Evolutionary conservation across 1,140 invertebrate genomes (phyloP).

Genomic region (Habropoda laboriosa): DNA sequence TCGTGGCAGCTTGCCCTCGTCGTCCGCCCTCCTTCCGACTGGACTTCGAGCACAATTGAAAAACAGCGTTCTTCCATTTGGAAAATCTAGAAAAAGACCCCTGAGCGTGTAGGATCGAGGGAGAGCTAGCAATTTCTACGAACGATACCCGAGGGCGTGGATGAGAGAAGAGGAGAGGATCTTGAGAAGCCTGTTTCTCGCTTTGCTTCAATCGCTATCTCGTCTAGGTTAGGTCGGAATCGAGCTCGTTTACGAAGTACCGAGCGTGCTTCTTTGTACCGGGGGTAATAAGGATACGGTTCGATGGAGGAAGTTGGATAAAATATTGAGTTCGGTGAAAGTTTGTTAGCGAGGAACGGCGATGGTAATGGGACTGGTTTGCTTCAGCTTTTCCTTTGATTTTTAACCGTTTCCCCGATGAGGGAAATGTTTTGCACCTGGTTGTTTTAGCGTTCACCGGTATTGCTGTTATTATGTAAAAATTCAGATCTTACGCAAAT

Average conservation of each 20-base stretch:
- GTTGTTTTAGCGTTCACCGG: neutral
- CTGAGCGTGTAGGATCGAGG: no score
- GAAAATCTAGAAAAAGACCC: neutral
- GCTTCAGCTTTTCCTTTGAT: neutral
- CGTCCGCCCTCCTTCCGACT: neutral
- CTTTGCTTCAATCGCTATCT: slow-evolving; percentile 3
- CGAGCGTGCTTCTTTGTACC: neutral
- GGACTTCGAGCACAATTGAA: neutral
- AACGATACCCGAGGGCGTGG: no score
- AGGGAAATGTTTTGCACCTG: neutral
- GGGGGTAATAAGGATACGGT: neutral
- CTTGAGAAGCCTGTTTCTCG: neutral
- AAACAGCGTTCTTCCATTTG: neutral
- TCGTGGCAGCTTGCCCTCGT: neutral
- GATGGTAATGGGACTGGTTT: neutral
- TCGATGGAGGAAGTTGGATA: neutral
- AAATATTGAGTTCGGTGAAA: neutral
- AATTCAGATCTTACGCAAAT: no score
- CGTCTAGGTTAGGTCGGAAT: neutral
- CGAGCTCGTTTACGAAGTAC: slow-evolving; percentile 3
- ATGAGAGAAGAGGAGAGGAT: neutral
- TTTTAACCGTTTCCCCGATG: neutral
- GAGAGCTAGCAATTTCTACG: no score
- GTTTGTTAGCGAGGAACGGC: neutral
- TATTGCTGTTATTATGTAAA: no score